Conservation (phyloP, 2,888 invertebrate species). For the Hermaeophaga mercurialis region DNA sequence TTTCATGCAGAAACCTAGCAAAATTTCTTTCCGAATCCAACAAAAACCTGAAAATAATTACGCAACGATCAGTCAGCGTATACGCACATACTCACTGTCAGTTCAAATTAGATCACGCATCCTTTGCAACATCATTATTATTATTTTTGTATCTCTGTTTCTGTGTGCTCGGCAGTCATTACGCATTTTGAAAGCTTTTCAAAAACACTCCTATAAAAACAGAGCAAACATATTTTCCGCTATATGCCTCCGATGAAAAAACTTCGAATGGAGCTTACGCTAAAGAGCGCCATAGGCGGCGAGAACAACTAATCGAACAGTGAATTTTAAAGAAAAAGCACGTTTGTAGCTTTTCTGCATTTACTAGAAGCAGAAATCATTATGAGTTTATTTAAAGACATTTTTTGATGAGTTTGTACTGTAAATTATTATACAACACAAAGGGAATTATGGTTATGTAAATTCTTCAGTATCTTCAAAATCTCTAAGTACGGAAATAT, state of each 20-base stretch:
- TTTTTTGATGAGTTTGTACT: no score
- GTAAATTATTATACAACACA: no score
- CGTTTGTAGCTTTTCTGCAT: no score
- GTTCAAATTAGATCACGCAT: constrained; percentile 22
- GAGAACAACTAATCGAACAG: constrained; percentile 5
- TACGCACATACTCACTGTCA: constrained; percentile 20
- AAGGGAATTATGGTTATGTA: no score
- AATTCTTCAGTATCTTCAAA: no score
- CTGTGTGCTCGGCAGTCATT: constrained; percentile 25
- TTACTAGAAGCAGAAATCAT: no score
- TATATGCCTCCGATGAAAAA: constrained; percentile 15
- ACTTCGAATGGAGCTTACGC: constrained; percentile 12
- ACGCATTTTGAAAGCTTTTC: constrained; percentile 28
- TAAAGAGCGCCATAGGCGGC: constrained; percentile 18
- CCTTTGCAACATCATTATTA: constrained; percentile 22
- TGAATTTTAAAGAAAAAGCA: no score
- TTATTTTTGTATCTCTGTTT: constrained; percentile 22
- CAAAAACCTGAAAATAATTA: constrained; percentile 3
- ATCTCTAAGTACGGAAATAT: no score
- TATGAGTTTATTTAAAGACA: no score
- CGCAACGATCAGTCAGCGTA: background rate
- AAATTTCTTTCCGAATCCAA: background rate
- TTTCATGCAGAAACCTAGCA: background rate
- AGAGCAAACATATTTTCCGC: constrained; percentile 29
- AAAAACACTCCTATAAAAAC: constrained; percentile 27